Evolutionary conservation across 1,140 invertebrate species (phyloP), one percentile per base, ranked within the genome.

Genomic region (Steinernema feltiae): DNA sequence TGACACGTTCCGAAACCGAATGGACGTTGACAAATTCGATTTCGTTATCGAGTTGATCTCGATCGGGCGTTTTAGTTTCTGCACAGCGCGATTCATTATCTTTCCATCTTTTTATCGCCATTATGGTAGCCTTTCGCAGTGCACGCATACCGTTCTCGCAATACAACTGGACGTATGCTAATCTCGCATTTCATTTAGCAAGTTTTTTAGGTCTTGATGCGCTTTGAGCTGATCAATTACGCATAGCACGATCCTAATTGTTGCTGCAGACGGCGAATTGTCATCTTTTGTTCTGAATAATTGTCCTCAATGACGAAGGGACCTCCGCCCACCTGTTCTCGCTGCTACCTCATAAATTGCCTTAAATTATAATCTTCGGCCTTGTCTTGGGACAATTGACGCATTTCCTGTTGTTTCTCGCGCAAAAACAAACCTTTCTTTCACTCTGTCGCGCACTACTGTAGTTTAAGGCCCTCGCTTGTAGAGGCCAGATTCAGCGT

Each of bases 401-500:
- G 53, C 53, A 27, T 63, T 63, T 63, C 53, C 53, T 63, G 53
- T 63, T 63, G 53, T 63, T 63, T 63, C 12, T 63, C 53, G 41
- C 53, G 53, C 53, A 63, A 63, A 63, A 27, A 63, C 24, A 17
- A 63, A 63, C 24, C 3, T 3, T 15, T 63, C 53, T 63, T 27
- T 63, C 41, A 46, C 41, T 46, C n/a, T n/a, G n/a, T 46, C 7
- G 41, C 41, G 41, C 41, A n/a, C 41, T 46, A n/a, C n/a, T 46
- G 41, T 46, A 46, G 24, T 15, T 63, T 63, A n/a, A 12, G 53
- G 53, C 15, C 24, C 53, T 27, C 12, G 53, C 24, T 17, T 3
- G 53, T 27, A 27, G 24, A 63, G 53, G 24, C 2, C 53, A 63
- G 24, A 63, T 15, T 27, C 12, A 21, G 53, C 12, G 53, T n/a